Conservation (phyloP, 1,140 invertebrate species). For the Diprion similis region DNA sequence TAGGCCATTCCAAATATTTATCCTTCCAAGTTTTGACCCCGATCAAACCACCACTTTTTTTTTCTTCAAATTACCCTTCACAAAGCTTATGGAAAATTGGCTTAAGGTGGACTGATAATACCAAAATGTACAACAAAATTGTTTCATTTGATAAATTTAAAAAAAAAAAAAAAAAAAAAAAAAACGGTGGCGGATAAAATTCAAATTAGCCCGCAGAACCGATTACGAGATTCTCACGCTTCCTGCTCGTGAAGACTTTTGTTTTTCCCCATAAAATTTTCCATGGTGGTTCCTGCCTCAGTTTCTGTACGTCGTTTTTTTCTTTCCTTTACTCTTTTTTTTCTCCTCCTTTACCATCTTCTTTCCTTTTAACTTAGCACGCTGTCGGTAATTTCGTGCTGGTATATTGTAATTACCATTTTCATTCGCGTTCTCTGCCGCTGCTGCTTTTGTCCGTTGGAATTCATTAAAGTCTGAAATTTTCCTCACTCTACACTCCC, state of each 20-base stretch:
- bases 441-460: constrained; percentile 39
- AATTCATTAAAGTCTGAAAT: constrained; percentile 57
- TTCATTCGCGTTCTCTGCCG: constrained; percentile 48
- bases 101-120: too few relatives aligned
- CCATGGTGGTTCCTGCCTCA: too few relatives aligned
- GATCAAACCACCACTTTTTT: constrained; percentile 20
- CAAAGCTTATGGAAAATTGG: too few relatives aligned
- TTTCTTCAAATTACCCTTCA: not conserved
- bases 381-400: too few relatives aligned
- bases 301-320: not conserved
- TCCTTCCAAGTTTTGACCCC: constrained; percentile 26
- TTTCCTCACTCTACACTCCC: constrained; percentile 47
- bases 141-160: too few relatives aligned
- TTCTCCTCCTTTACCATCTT: constrained; percentile 23
- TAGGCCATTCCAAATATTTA: constrained; percentile 33
- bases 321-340: constrained; percentile 24
- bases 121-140: too few relatives aligned
- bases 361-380: constrained; percentile 2
- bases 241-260: too few relatives aligned
- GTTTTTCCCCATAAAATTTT: constrained; percentile 3
- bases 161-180: too few relatives aligned
- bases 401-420: constrained; percentile 59
- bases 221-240: too few relatives aligned
- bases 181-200: too few relatives aligned
- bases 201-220: too few relatives aligned